Evolutionary conservation across 2,113 vertebrate species (phyloP).

Genomic region (Ptychochromis oligacanthus): DNA sequence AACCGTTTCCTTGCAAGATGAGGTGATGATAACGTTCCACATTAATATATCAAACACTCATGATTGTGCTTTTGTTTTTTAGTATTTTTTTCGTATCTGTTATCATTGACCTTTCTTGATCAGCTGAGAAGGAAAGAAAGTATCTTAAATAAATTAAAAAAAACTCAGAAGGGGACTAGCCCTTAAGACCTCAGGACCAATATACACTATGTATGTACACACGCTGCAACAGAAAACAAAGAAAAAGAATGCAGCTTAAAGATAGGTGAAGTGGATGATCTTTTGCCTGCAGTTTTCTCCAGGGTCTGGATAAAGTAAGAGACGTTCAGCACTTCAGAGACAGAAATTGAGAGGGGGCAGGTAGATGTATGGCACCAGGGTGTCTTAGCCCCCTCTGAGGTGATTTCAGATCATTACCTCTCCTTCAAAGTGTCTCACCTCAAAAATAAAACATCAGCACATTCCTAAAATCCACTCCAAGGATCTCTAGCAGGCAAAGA

Average conservation of each 20-base stretch:
- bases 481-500: not conserved
- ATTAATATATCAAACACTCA: slow-evolving; percentile 15
- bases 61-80: not conserved
- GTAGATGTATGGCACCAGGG: slow-evolving; percentile 17
- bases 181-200: slow-evolving; percentile 11
- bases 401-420: slow-evolving; percentile 50
- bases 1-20: not conserved
- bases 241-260: not conserved
- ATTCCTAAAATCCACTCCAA: slow-evolving; percentile 21
- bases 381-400: slow-evolving; percentile 28
- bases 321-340: slow-evolving; percentile 55
- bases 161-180: slow-evolving; percentile 8
- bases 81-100: not conserved
- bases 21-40: not conserved
- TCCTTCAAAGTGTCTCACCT: slow-evolving; percentile 37
- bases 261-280: not conserved
- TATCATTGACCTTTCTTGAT: not conserved
- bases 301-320: slow-evolving; percentile 17
- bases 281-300: slow-evolving; percentile 18
- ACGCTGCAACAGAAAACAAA: not conserved
- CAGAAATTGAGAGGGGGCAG: slow-evolving; percentile 35
- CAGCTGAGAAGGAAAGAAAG: not conserved
- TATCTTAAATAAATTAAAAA: not conserved
- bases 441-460: slow-evolving; percentile 53
- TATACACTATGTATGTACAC: not conserved